phyloP scores from a whole-genome alignment of 2,888 invertebrate genomes.

The Ceramica pisi region DNA sequence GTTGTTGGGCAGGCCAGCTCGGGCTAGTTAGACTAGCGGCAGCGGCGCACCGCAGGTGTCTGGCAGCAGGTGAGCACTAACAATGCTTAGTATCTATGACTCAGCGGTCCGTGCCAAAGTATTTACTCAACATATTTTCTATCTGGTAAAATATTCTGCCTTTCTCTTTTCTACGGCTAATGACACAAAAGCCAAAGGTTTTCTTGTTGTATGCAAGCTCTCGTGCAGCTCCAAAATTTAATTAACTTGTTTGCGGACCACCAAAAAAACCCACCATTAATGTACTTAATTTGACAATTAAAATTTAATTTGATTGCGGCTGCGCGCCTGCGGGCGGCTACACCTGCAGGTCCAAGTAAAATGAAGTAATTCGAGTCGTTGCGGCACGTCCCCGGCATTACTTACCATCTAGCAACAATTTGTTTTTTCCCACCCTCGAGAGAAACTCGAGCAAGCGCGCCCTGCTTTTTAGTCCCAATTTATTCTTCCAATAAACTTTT shows the following conservation, averaged over 20 bases:
- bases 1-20: constrained; percentile 53
- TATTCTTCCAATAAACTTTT: constrained; percentile 87
- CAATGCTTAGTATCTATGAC: constrained; percentile 74
- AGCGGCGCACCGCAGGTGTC: constrained; percentile 77
- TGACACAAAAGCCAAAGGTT: constrained; percentile 26
- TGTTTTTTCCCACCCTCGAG: constrained; percentile 85
- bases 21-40: constrained; percentile 67
- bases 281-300: constrained; percentile 78
- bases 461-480: constrained; percentile 88
- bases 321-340: constrained; percentile 65
- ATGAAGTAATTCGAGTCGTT: constrained; percentile 85
- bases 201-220: constrained; percentile 44
- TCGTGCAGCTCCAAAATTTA: constrained; percentile 55
- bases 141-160: constrained; percentile 30
- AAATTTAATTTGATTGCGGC: constrained; percentile 78
- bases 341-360: constrained; percentile 79
- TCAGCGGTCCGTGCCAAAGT: constrained; percentile 77
- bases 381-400: constrained; percentile 85
- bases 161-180: constrained; percentile 17
- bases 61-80: constrained; percentile 75
- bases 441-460: constrained; percentile 83
- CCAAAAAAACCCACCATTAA: constrained; percentile 70
- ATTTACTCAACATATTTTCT: constrained; percentile 68
- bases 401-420: constrained; percentile 88
- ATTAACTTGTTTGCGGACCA: constrained; percentile 67